phyloP scores from a whole-genome alignment of 2,888 invertebrate genomes.

The Lamellibrachia satsuma region DNA sequence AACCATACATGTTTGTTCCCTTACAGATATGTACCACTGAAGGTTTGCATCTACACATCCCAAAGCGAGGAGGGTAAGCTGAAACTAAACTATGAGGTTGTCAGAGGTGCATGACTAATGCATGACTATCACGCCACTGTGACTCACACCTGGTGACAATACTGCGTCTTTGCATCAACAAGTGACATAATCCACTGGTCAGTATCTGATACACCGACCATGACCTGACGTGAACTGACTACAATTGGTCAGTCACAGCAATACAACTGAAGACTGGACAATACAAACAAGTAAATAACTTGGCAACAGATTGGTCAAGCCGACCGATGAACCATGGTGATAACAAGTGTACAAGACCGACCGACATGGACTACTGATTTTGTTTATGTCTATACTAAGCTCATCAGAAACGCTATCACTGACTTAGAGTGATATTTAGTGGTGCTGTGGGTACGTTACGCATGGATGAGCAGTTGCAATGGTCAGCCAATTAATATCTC shows the following conservation, averaged over 20 bases:
- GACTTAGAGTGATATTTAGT: background rate
- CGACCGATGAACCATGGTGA: background rate
- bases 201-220: background rate
- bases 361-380: background rate
- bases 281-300: background rate
- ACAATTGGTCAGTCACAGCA: background rate
- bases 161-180: background rate
- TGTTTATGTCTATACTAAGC: background rate
- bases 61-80: background rate
- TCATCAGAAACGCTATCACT: background rate
- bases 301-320: background rate
- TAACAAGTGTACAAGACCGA: background rate
- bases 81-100: background rate
- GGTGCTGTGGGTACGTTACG: background rate
- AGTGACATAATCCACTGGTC: background rate
- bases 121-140: background rate
- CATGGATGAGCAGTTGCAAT: background rate
- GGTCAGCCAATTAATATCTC: background rate
- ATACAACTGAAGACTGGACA: background rate
- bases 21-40: too few relatives aligned
- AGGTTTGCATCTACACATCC: background rate
- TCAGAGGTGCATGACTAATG: background rate
- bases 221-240: background rate
- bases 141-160: background rate
- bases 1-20: too few relatives aligned